These are phyloP conservation scores for Neodiprion lecontei DNA, from an alignment of 1,140 invertebrate species.

Conservation along the genomic window DNA sequence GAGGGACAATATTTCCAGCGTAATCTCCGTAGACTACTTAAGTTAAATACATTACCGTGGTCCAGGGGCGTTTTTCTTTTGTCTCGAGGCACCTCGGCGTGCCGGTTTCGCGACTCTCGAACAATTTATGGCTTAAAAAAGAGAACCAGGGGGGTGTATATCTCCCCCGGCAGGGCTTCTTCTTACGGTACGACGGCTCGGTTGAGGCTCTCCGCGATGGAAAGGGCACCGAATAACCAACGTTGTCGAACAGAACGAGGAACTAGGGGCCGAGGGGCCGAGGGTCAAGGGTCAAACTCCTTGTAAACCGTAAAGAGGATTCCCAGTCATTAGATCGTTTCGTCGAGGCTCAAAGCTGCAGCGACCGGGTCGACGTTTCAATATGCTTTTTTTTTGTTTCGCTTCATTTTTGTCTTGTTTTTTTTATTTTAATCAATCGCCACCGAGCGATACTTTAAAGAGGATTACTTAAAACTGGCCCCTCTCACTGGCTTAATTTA, in stretches of 20 bases:
- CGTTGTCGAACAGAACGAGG: neutral
- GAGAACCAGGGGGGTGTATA: slow-evolving; percentile 30
- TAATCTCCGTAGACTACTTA: slow-evolving; percentile 52
- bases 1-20: slow-evolving; percentile 51
- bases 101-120: slow-evolving; percentile 42
- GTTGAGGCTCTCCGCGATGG: too few species aligned
- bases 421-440: neutral
- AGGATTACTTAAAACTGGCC: neutral
- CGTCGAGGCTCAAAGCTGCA: slow-evolving; percentile 33
- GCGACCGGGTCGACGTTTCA: neutral
- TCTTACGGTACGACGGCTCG: neutral
- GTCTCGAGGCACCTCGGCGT: slow-evolving; percentile 51
- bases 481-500: neutral
- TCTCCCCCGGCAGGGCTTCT: neutral
- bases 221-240: neutral
- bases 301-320: slow-evolving; percentile 64
- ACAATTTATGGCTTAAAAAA: slow-evolving; percentile 56
- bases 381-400: neutral
- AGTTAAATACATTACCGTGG: slow-evolving; percentile 59
- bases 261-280: slow-evolving; percentile 19
- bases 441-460: neutral
- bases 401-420: neutral
- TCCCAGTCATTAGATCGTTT: slow-evolving; percentile 60
- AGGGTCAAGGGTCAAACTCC: slow-evolving; percentile 54
- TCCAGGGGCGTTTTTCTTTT: slow-evolving; percentile 54